Conservation (phyloP, 2,797 vertebrate genomes). For the Channa striata region DNA sequence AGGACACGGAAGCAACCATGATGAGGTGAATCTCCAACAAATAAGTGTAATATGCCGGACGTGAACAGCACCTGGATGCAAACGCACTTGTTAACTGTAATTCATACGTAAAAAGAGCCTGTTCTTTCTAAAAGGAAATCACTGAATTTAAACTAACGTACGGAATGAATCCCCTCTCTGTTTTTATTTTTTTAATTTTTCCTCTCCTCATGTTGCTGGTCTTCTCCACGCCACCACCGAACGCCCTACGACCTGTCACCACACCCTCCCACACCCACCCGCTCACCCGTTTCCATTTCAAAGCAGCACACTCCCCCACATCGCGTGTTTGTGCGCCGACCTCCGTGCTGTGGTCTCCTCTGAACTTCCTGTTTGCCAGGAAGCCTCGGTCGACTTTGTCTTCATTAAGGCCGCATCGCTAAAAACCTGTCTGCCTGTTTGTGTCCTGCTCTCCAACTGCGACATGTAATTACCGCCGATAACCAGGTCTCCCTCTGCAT, state of each 20-base stretch:
- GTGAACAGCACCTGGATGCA: slow-evolving; percentile 16
- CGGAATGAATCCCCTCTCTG: background rate
- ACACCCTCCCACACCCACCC: background rate
- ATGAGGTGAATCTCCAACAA: slow-evolving; percentile 8
- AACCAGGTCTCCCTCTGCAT: slow-evolving; percentile 2
- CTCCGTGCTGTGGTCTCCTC: background rate
- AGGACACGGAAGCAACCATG: slow-evolving; percentile 21
- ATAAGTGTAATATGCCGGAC: slow-evolving; percentile 22
- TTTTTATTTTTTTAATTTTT: too few relatives aligned
- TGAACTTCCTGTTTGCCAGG: background rate
- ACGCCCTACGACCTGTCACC: background rate
- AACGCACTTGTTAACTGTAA: slow-evolving; percentile 36
- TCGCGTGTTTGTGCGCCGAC: background rate
- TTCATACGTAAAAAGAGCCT: background rate
- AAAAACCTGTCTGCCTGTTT: background rate
- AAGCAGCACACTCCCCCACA: background rate
- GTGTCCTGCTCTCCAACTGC: background rate
- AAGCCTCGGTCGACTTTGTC: background rate
- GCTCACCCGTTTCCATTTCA: background rate
- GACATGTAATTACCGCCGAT: slow-evolving; percentile 34
- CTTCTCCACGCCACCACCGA: background rate
- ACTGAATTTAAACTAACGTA: slow-evolving; percentile 10
- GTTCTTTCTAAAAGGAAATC: slow-evolving; percentile 24
- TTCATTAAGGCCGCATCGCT: background rate
- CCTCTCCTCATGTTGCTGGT: background rate